Evolutionary conservation across 1,140 invertebrate genomes (phyloP).

Genomic region (Bemisia tabaci): DNA sequence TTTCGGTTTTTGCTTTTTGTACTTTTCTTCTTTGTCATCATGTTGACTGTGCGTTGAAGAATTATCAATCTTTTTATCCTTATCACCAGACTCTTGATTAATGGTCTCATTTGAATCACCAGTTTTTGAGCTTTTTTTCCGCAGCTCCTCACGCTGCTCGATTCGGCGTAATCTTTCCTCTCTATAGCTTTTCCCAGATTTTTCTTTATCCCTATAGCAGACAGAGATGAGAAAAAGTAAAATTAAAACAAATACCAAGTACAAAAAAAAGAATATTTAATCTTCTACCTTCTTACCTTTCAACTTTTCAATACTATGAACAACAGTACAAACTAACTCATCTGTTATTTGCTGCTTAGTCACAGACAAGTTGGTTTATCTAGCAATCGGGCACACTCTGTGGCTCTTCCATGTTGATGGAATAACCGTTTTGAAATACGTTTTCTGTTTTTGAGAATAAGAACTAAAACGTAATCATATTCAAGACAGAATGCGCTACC

Average conservation of each 20-base stretch:
- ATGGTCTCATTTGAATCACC: constrained; percentile 9
- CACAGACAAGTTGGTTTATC: too few species aligned
- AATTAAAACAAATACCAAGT: neutral
- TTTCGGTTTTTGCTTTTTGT: neutral
- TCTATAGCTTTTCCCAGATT: constrained; percentile 20
- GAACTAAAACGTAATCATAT: too few species aligned
- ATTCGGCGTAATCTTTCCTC: constrained; percentile 19
- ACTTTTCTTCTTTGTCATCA: neutral
- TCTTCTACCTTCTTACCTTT: neutral
- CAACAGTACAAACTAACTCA: too few species aligned
- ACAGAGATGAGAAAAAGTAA: constrained; percentile 14
- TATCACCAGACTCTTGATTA: constrained; percentile 5
- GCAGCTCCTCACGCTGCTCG: constrained; percentile 18
- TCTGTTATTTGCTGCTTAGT: too few species aligned
- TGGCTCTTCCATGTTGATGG: too few species aligned
- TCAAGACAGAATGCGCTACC: too few species aligned
- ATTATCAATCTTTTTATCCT: constrained; percentile 6
- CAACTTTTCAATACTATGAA: too few species aligned
- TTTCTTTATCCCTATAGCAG: constrained; percentile 12
- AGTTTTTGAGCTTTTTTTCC: constrained; percentile 12
- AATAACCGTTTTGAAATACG: too few species aligned
- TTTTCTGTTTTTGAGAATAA: too few species aligned
- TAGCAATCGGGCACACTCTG: too few species aligned
- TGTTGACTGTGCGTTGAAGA: neutral
- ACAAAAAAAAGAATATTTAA: neutral